Conservation (phyloP, 1,140 invertebrate species). For the Vanessa atalanta region DNA sequence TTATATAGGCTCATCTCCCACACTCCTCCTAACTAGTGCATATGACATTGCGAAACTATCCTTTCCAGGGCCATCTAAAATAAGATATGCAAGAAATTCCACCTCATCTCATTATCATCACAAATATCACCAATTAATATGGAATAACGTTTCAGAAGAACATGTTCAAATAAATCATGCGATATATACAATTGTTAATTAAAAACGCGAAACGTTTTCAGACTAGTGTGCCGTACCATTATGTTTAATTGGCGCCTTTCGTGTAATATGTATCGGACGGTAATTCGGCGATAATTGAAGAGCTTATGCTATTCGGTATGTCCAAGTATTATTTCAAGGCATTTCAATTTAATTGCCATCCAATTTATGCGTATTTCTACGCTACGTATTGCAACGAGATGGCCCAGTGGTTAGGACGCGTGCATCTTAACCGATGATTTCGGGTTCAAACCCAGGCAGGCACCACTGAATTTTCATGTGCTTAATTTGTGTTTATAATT, state of each 20-base stretch:
- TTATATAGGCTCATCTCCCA: too few relatives aligned
- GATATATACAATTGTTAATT: slow-evolving; percentile 34
- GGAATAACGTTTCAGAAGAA: neutral
- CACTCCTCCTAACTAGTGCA: too few relatives aligned
- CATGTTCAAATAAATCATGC: neutral
- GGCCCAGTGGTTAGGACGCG: too few relatives aligned
- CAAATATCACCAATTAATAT: neutral
- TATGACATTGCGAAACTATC: too few relatives aligned
- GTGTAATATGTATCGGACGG: slow-evolving; percentile 35
- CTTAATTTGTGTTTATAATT: too few relatives aligned
- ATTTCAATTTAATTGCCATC: slow-evolving; percentile 21
- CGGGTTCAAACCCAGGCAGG: too few relatives aligned
- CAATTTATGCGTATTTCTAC: neutral
- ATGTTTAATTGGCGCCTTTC: slow-evolving; percentile 41
- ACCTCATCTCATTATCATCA: too few relatives aligned
- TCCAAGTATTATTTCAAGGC: slow-evolving; percentile 21
- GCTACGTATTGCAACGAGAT: neutral
- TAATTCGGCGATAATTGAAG: slow-evolving; percentile 43
- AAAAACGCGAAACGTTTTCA: slow-evolving; percentile 36
- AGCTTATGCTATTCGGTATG: slow-evolving; percentile 11
- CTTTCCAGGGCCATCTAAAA: too few relatives aligned
- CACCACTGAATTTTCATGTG: too few relatives aligned
- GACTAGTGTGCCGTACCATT: slow-evolving; percentile 18
- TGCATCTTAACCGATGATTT: too few relatives aligned
- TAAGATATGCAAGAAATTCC: too few relatives aligned